These are phyloP conservation scores for Huso huso DNA, from an alignment of 2,797 vertebrate species.

Conservation along the genomic window DNA sequence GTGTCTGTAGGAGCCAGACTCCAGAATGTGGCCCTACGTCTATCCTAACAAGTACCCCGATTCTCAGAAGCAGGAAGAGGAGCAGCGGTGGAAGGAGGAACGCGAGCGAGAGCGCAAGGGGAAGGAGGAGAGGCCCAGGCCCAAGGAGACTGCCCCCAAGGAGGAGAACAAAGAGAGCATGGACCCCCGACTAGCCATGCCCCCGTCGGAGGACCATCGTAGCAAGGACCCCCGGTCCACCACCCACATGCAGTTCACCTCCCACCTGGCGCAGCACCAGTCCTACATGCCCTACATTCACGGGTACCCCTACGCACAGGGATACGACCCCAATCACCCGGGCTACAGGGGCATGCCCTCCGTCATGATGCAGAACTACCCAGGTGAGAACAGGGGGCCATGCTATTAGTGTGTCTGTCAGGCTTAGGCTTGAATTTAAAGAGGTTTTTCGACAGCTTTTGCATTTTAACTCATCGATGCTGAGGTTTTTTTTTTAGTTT, in stretches of 20 bases:
- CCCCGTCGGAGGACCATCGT: constrained; percentile 71
- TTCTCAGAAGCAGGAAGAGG: constrained; percentile 56
- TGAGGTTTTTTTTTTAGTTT: no score
- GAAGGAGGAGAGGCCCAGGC: constrained; percentile 77
- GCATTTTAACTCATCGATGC: no score
- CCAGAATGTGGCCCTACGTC: constrained; percentile 86
- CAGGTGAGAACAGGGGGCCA: constrained; percentile 60
- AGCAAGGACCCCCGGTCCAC: constrained; percentile 81
- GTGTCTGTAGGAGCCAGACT: constrained; percentile 62
- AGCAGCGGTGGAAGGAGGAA: constrained; percentile 77
- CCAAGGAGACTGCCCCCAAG: constrained; percentile 75
- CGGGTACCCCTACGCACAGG: constrained; percentile 87
- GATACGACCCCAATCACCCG: constrained; percentile 86
- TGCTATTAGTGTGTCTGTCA: not conserved
- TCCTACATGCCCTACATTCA: constrained; percentile 94
- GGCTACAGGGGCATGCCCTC: constrained; percentile 86
- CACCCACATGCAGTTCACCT: constrained; percentile 83
- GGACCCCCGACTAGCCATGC: constrained; percentile 66
- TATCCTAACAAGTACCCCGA: constrained; percentile 77
- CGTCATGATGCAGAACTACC: constrained; percentile 96
- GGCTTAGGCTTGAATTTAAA: no score
- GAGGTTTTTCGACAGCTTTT: no score
- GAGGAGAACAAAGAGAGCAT: constrained; percentile 77
- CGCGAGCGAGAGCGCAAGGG: constrained; percentile 70
- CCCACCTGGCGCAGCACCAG: constrained; percentile 85